These are phyloP conservation scores for Chiroxiphia lanceolata DNA, from an alignment of 2,797 vertebrate species.

Conservation along the genomic window DNA sequence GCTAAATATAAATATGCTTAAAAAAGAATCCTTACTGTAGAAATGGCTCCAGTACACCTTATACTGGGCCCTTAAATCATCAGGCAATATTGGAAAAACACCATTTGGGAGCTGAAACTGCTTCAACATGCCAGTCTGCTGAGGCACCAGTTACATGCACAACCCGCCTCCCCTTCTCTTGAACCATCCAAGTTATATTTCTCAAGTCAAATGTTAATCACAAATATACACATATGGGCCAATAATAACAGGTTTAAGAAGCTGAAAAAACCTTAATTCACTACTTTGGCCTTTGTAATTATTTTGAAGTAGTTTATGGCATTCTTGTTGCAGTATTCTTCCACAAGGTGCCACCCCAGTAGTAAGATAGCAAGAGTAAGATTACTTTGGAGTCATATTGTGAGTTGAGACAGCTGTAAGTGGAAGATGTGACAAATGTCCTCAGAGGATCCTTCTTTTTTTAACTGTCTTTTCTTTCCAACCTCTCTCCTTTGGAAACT, in stretches of 20 bases:
- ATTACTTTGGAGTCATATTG: not conserved
- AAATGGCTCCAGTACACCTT: not conserved
- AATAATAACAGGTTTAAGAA: not conserved
- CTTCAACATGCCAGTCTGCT: not conserved
- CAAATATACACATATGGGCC: not conserved
- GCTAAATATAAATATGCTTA: not conserved
- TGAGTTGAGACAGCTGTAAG: not conserved
- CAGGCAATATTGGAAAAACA: not conserved
- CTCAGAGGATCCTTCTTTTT: not conserved
- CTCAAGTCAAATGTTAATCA: not conserved
- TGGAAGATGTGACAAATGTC: not conserved
- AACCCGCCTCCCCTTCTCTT: not conserved
- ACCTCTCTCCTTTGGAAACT: not conserved
- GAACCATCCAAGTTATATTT: not conserved
- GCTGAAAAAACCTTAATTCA: not conserved
- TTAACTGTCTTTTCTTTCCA: not conserved
- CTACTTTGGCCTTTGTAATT: not conserved
- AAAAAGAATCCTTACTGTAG: not conserved
- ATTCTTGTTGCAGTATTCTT: not conserved
- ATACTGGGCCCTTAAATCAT: not conserved
- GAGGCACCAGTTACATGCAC: not conserved
- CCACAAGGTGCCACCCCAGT: not conserved
- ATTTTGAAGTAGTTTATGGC: not conserved
- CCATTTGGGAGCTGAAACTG: not conserved
- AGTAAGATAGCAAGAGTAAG: not conserved